Evolutionary conservation across 2,888 invertebrate genomes (phyloP).

Genomic region (Erebia palarica): DNA sequence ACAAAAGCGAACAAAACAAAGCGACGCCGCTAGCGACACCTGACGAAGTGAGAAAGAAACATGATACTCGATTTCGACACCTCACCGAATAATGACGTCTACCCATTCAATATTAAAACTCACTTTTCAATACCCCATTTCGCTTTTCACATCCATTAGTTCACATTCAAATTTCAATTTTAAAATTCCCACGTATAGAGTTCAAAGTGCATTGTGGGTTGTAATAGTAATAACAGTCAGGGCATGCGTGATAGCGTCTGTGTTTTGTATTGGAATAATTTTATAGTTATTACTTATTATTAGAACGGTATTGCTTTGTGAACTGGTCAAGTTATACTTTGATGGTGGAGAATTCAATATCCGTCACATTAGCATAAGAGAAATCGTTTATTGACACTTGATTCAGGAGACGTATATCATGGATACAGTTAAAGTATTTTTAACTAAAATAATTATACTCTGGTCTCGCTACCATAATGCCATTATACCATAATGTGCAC

Average conservation of each 20-base stretch:
- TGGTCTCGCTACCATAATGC: no score
- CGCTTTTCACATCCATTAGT: constrained; percentile 27
- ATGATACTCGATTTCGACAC: constrained; percentile 57
- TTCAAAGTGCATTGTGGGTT: constrained; percentile 44
- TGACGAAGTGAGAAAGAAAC: constrained; percentile 80
- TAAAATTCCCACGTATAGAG: constrained; percentile 43
- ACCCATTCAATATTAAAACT: constrained; percentile 36
- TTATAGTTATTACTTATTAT: constrained; percentile 78
- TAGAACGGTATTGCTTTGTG: constrained; percentile 62
- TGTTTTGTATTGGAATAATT: constrained; percentile 79
- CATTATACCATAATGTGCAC: no score
- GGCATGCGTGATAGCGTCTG: constrained; percentile 73
- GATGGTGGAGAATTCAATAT: constrained; percentile 37
- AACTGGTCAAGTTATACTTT: constrained; percentile 37
- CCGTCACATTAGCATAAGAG: constrained; percentile 41
- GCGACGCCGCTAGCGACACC: constrained; percentile 76
- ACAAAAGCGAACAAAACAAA: constrained; percentile 77
- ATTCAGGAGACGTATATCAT: constrained; percentile 11
- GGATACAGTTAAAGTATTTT: constrained; percentile 16
- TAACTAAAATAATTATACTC: background rate
- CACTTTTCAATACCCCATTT: constrained; percentile 33
- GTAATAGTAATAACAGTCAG: constrained; percentile 67
- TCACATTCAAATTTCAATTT: constrained; percentile 44
- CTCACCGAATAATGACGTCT: constrained; percentile 36
- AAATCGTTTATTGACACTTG: constrained; percentile 33